Evolutionary conservation across 2,888 invertebrate genomes (phyloP), one percentile per base, ranked within the genome.

Genomic region (Aelia acuminata): DNA sequence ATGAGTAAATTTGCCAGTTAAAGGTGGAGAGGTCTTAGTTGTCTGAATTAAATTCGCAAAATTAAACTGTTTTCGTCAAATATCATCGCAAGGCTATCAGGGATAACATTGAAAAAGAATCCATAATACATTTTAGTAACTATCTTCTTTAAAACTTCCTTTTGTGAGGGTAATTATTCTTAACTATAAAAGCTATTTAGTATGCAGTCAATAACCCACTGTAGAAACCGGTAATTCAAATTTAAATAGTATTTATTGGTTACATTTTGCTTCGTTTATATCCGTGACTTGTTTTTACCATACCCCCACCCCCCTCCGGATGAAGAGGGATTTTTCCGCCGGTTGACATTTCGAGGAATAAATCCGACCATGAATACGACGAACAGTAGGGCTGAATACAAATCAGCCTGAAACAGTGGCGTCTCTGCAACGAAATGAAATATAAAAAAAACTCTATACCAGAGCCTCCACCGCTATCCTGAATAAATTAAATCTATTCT

Each of bases 401-500:
- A 70, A 70, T 70, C 63, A 70, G 63, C 35, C 63, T 70, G 63
- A 70, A 70, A 70, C 63, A 70, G 63, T 70, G 35, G 63, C 63
- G 63, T 70, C 63, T 70, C 63, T 70, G 18, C 13, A 20, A 63
- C 31, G 31, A 63, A 70, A 70, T 35, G 31, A 70, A 70, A 70
- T 43, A 35, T 35, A 57, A 57, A 57, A 70, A 70, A 70, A 57
- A 57, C 13, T 70, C 63, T 70, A 70, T 35, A 70, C 31, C 63
- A 70, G 63, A 0, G 63, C 35, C 63, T 10, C 63, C 63, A 31
- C 15, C 63, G 18, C 63, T 70, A 70, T 70, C 7, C 63, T 70
- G 63, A 70, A 70, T 70, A 70, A 70, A 70, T 70, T 70, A 70
- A 70, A 70, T 70, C 63, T 70, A 70, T 70, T 70, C 63, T 70